Evolutionary conservation across 2,888 invertebrate species (phyloP), one percentile per base, ranked within the genome.

Genomic region (Aleiodes leptofemur): DNA sequence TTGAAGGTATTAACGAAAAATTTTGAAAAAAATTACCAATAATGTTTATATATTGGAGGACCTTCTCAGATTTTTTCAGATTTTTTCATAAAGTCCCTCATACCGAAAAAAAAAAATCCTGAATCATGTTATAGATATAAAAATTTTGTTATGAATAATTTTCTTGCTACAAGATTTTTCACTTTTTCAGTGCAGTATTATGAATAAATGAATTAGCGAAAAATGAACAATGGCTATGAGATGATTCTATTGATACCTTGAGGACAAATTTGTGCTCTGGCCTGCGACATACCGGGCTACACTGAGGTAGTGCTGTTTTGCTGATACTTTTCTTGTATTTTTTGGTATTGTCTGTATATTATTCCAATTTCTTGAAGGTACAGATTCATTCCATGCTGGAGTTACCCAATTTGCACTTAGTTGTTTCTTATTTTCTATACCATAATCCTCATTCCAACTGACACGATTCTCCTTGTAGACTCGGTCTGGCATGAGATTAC

Each of bases 221-320:
- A 9, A 9, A 9, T 9, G 43, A 43, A 0, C 43, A 43, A 43
- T 43, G 43, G 3, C 43, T 43, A 43, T 43, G 43, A 43, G 43
- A 64, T 64, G 48, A 16, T 4, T 57, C 74, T 77, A 79, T 76
- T 77, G 83, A 81, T 87, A 87, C 86, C 86, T 87, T 85, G 84
- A 84, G 76, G 85, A 82, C 56, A 87, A 80, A 83, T 85, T 90
- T 78, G 90, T 90, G 85, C 88, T 90, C 85, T 91, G 90, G 76
- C 96, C 96, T 77, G 95, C 94, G 81, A 96, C 93, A 89, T 96
- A 96, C 84, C 96, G 92, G 80, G 96, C 93, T 79, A 95, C 94
- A 80, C 93, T 93, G 79, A 96, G 90, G 90, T 96, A 96, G 79
- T 95, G 94, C 83, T 95, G 94, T 82, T 95, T 95, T 3, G 94